Conservation (phyloP, 1,140 invertebrate species). For the Anastatus disparis region DNA sequence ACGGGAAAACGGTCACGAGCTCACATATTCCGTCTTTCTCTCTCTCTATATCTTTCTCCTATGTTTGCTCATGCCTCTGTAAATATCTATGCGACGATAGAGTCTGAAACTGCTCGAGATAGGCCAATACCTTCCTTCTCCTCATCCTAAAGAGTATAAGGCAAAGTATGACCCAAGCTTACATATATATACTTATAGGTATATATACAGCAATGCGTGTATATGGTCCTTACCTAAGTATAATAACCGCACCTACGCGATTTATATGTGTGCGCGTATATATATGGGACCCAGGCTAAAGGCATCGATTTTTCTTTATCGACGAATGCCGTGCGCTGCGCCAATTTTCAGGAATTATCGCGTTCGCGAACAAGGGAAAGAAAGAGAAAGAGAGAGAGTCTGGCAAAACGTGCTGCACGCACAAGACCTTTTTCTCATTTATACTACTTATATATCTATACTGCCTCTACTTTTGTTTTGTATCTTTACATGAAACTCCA, state of each 20-base stretch:
- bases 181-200: neutral
- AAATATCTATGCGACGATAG: slow-evolving; percentile 57
- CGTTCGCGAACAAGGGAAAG: too few relatives aligned
- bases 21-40: slow-evolving; percentile 25
- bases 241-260: slow-evolving; percentile 18
- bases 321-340: slow-evolving; percentile 55
- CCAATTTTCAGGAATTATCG: slow-evolving; percentile 64
- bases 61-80: slow-evolving; percentile 56
- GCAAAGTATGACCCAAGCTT: slow-evolving; percentile 27
- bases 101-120: slow-evolving; percentile 45
- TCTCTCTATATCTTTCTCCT: too few relatives aligned
- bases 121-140: slow-evolving; percentile 3
- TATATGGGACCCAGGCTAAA: too few relatives aligned
- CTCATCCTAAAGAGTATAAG: slow-evolving; percentile 25
- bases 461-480: too few relatives aligned
- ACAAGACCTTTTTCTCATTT: too few relatives aligned
- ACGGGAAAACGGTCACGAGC: slow-evolving; percentile 54
- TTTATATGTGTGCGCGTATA: too few relatives aligned
- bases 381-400: too few relatives aligned
- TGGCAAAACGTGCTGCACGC: slow-evolving; percentile 46
- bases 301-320: slow-evolving; percentile 54
- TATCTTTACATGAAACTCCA: neutral
- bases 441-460: too few relatives aligned
- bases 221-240: neutral
- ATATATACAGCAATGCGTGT: neutral